phyloP scores from a whole-genome alignment of 2,888 invertebrate species.

The Serrognathus titanus region DNA sequence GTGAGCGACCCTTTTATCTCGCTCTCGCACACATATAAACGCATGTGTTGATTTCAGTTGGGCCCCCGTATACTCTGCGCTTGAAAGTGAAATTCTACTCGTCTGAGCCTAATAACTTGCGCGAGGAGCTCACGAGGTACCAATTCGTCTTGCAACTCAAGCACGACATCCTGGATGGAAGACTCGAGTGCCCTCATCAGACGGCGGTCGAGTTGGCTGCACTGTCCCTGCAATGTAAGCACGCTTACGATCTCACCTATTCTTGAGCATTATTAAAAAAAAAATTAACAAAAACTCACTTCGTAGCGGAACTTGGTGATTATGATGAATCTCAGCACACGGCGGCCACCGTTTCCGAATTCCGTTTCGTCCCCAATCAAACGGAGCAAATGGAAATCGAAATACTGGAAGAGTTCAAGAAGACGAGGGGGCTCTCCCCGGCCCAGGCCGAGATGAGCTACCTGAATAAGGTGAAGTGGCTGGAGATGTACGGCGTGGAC shows the following conservation, averaged over 20 bases:
- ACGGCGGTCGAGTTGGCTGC: conserved; percentile 89
- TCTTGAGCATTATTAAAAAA: no score
- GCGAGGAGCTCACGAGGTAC: conserved; percentile 97
- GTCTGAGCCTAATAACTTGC: conserved; percentile 93
- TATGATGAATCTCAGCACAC: conserved; percentile 89
- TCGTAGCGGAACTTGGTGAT: conserved; percentile 92
- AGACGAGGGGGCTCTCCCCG: conserved; percentile 82
- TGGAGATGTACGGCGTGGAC: conserved; percentile 99
- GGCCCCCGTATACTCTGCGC: conserved; percentile 94
- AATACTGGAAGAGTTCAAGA: conserved; percentile 88
- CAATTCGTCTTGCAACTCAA: conserved; percentile 98
- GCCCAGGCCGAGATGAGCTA: conserved; percentile 95
- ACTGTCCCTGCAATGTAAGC: conserved; percentile 86
- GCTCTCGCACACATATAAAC: background rate
- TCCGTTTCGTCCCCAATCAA: conserved; percentile 94
- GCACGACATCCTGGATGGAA: conserved; percentile 88
- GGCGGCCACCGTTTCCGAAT: conserved; percentile 96
- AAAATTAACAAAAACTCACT: no score
- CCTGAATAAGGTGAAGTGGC: conserved; percentile 89
- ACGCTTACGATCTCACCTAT: background rate
- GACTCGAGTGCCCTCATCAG: conserved; percentile 83
- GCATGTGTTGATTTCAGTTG: conserved; percentile 60
- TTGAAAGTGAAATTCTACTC: conserved; percentile 98
- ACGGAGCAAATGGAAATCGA: conserved; percentile 95
- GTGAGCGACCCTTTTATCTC: conserved; percentile 52